Conservation (phyloP, 2,113 vertebrate species). For the Saccopteryx bilineata region DNA sequence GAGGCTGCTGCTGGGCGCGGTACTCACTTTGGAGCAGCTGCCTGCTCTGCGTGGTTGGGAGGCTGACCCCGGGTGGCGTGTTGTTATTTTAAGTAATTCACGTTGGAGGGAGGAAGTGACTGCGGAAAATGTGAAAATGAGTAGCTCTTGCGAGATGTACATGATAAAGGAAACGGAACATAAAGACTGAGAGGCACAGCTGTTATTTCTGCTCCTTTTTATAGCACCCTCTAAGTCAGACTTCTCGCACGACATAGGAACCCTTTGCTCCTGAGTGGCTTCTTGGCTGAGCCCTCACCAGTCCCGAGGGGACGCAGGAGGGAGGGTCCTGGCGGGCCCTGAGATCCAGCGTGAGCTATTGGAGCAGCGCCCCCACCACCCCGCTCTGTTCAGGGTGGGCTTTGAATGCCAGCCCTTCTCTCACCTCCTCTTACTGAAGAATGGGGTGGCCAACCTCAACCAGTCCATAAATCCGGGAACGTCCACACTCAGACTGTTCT, state of each 20-base stretch:
- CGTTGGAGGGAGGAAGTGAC: constrained; percentile 73
- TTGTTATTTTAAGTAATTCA: constrained; percentile 75
- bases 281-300: background rate
- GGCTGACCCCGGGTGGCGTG: constrained; percentile 21
- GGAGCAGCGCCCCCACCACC: background rate
- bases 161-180: constrained; percentile 59
- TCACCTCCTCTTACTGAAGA: background rate
- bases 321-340: accelerated
- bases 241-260: constrained; percentile 60
- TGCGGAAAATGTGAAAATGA: constrained; percentile 70
- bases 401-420: background rate
- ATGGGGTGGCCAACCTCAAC: background rate
- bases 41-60: background rate
- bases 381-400: background rate
- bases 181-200: constrained; percentile 66
- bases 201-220: constrained; percentile 72
- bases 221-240: constrained; percentile 56
- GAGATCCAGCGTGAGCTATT: background rate
- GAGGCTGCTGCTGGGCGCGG: background rate
- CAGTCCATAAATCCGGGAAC: background rate
- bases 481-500: background rate
- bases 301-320: background rate
- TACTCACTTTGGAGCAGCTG: background rate
- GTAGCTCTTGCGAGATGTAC: constrained; percentile 64
- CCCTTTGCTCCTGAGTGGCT: constrained; percentile 23